A percentile compares a stretch with the other conserved stretches of the same genome.
phyloP scores from a whole-genome alignment of 2,888 invertebrate genomes.

The Zaprionus obscuricornis region DNA sequence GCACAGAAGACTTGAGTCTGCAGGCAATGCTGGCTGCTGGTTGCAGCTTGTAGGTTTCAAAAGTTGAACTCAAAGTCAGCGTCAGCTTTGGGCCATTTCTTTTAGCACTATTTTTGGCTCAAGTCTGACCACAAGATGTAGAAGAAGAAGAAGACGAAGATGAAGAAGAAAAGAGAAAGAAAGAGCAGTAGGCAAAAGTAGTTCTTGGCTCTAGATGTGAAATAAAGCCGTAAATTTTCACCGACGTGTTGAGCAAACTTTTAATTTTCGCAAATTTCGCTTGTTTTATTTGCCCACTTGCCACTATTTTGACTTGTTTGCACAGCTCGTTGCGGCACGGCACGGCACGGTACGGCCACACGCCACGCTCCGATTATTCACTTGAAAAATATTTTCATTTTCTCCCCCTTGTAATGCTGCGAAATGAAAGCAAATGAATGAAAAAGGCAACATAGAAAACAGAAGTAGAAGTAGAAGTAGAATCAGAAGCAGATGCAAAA shows the following conservation, averaged over 20 bases:
- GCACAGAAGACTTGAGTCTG: no score
- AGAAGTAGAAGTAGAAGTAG: no score
- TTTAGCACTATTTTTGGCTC: slow-evolving; percentile 5
- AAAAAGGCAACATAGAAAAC: no score
- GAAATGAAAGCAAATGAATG: no score
- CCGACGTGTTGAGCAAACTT: slow-evolving; percentile 62
- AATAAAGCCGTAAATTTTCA: slow-evolving; percentile 52
- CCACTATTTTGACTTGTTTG: slow-evolving; percentile 56
- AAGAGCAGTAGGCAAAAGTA: slow-evolving; percentile 20
- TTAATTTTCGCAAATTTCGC: slow-evolving; percentile 61
- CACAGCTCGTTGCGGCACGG: slow-evolving; percentile 17
- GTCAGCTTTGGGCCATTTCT: slow-evolving; percentile 12
- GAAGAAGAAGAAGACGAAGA: no score
- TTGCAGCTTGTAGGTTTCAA: slow-evolving; percentile 21
- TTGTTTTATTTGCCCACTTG: slow-evolving; percentile 60
- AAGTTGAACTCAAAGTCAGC: slow-evolving; percentile 37
- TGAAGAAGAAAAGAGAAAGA: no score
- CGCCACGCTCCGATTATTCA: slow-evolving; percentile 56
- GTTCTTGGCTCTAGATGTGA: slow-evolving; percentile 22
- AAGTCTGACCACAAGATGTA: slow-evolving; percentile 24
- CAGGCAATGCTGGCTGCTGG: slow-evolving; percentile 12
- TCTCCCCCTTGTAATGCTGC: slow-evolving; percentile 5
- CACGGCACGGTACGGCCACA: slow-evolving; percentile 23
- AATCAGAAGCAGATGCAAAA: no score
- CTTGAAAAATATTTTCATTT: slow-evolving; percentile 47